Evolutionary conservation across 2,888 invertebrate genomes (phyloP).

Genomic region (Leptopilina myrica): DNA sequence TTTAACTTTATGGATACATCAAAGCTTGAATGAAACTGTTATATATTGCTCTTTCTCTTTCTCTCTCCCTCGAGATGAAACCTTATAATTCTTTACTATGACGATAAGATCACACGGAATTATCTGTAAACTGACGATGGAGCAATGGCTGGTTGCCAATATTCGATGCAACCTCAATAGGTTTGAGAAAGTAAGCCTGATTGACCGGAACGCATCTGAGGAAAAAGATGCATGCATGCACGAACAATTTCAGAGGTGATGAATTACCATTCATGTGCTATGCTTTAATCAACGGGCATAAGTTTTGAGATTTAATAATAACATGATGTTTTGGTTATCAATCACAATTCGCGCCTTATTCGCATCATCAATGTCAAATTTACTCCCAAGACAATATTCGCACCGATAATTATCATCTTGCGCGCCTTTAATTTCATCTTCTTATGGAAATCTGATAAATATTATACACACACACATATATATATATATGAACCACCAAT

Average conservation of each 20-base stretch:
- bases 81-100: conserved; percentile 4
- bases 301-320: conserved; percentile 19
- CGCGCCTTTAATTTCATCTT: neutral
- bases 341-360: conserved; percentile 11
- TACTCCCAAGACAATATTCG: neutral
- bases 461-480: neutral
- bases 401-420: neutral
- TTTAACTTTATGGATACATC: too few species aligned
- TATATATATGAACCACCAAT: neutral
- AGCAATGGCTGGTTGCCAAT: conserved; percentile 34
- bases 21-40: too few species aligned
- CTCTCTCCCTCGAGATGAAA: too few species aligned
- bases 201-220: conserved; percentile 29
- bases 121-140: neutral
- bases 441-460: conserved; percentile 8
- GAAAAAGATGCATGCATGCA: conserved; percentile 24
- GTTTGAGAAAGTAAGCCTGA: conserved; percentile 29
- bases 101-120: conserved; percentile 14
- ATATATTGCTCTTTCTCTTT: too few species aligned
- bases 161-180: conserved; percentile 18
- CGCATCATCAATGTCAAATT: conserved; percentile 1
- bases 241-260: conserved; percentile 29
- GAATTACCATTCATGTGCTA: conserved; percentile 30
- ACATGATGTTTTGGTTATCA: conserved; percentile 23
- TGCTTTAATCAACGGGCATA: conserved; percentile 29